Evolutionary conservation across 2,797 vertebrate genomes (phyloP), one percentile per base, ranked within the genome.

Genomic region (Pempheris klunzingeri): DNA sequence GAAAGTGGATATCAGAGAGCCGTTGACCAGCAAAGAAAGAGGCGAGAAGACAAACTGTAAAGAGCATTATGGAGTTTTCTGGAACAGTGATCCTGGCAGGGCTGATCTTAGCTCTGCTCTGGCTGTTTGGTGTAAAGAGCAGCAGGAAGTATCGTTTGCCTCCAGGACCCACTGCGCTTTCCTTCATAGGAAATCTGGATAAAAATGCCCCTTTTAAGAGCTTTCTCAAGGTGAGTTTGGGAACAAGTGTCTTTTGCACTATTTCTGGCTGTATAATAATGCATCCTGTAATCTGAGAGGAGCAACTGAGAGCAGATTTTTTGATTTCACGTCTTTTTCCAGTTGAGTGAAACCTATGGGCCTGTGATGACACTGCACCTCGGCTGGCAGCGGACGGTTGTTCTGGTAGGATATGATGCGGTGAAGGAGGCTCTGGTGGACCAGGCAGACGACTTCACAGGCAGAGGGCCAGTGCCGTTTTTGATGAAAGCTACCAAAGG

Each of bases 351-450:
- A 79, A 71, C 57, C 5, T 95, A 96, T 0, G 95, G 95, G 0
- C 85, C 95, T 0, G 88, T 96, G 70, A 93, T 93, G 71, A 96
- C 94, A 0, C 9, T 96, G 2, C 80, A 96, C 78, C 66, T 96
- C 82, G 95, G 95, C 1, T 77, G 87, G 57, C 84, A 91, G 82
- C 87, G 82, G 0, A 32, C 71, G 0, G 90, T 96, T 39, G 85
- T 95, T 24, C 90, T 96, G 70, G 93, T 90, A 0, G 94, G 95
- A 2, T 96, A 95, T 14, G 83, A 94, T 0, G 22, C 93, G 0
- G 90, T 96, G 62, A 96, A 95, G 79, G 95, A 96, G 77, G 95
- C 95, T 3, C 87, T 96, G 17, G 89, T 96, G 83, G 95, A 96
- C 77, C 93, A 92, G 12, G 93, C 70, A 0, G 94, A 96, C 2